A percentile compares a stretch with the other conserved stretches of the same genome.
These are phyloP conservation scores for Elanoides forficatus DNA, from an alignment of 2,113 vertebrate genomes.

Conservation along the genomic window DNA sequence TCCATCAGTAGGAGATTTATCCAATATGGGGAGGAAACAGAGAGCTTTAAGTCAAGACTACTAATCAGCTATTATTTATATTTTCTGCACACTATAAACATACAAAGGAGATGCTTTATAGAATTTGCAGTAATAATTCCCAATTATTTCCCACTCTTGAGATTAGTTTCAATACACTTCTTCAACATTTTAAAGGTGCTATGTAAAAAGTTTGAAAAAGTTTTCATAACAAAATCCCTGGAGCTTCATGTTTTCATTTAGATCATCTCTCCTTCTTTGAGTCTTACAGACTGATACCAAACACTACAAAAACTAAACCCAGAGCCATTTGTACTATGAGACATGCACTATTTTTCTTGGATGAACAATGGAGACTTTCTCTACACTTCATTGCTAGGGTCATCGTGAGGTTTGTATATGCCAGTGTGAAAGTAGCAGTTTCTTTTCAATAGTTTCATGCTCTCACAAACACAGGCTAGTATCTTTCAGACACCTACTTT, in stretches of 20 bases:
- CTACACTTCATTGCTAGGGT: background rate
- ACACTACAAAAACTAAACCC: background rate
- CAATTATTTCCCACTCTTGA: background rate
- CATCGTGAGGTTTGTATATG: constrained; percentile 8
- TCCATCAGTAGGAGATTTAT: constrained; percentile 50
- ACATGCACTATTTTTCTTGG: background rate
- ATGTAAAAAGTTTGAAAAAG: background rate
- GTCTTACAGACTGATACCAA: background rate
- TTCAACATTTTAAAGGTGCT: background rate
- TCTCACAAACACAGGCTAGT: constrained; percentile 37
- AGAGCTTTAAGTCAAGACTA: background rate
- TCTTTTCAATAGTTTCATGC: constrained; percentile 54
- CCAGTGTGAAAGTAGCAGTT: constrained; percentile 52
- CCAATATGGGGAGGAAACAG: background rate
- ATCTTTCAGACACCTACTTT: constrained; percentile 31
- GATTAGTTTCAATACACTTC: background rate
- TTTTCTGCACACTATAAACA: background rate
- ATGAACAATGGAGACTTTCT: constrained; percentile 18
- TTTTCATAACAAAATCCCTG: background rate
- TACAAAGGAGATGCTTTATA: background rate
- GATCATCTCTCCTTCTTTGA: background rate
- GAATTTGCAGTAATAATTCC: background rate
- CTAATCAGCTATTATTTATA: constrained; percentile 20
- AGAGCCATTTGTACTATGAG: background rate
- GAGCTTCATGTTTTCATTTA: background rate